phyloP scores from a whole-genome alignment of 2,888 invertebrate species.

The Drosophila limbata region DNA sequence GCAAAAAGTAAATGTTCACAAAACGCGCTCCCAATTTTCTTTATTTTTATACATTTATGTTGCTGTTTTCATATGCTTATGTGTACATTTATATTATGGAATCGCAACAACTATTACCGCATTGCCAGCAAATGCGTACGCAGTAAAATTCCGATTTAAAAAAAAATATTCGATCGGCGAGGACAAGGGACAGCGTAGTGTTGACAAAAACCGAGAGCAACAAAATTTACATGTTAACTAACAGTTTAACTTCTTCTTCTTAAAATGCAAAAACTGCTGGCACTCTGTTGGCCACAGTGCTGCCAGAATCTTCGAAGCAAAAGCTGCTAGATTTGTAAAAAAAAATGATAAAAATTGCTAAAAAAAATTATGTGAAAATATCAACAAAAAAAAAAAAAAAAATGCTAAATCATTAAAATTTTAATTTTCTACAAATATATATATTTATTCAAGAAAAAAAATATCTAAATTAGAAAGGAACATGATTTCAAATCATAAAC shows the following conservation, averaged over 20 bases:
- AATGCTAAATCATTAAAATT: no score
- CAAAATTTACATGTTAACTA: slow-evolving; percentile 44
- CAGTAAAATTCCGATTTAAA: slow-evolving; percentile 18
- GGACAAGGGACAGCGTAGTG: slow-evolving; percentile 49
- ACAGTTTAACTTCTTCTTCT: slow-evolving; percentile 25
- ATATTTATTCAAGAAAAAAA: no score
- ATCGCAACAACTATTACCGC: slow-evolving; percentile 36
- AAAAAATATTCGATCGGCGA: slow-evolving; percentile 25
- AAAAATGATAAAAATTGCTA: no score
- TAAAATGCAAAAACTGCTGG: background rate
- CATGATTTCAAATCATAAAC: no score
- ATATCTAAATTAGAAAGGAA: no score
- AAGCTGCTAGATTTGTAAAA: no score
- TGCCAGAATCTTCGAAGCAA: no score
- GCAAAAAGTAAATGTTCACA: slow-evolving; percentile 46
- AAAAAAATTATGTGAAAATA: no score
- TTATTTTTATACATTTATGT: slow-evolving; percentile 32
- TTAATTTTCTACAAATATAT: no score
- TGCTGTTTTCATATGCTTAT: slow-evolving; percentile 9
- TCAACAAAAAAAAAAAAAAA: no score
- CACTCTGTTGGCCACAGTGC: slow-evolving; percentile 5
- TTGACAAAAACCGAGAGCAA: slow-evolving; percentile 60
- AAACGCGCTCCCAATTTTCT: slow-evolving; percentile 51
- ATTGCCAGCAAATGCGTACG: slow-evolving; percentile 54
- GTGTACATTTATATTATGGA: slow-evolving; percentile 18